phyloP scores from a whole-genome alignment of 2,113 vertebrate genomes.

The Rostratula benghalensis region DNA sequence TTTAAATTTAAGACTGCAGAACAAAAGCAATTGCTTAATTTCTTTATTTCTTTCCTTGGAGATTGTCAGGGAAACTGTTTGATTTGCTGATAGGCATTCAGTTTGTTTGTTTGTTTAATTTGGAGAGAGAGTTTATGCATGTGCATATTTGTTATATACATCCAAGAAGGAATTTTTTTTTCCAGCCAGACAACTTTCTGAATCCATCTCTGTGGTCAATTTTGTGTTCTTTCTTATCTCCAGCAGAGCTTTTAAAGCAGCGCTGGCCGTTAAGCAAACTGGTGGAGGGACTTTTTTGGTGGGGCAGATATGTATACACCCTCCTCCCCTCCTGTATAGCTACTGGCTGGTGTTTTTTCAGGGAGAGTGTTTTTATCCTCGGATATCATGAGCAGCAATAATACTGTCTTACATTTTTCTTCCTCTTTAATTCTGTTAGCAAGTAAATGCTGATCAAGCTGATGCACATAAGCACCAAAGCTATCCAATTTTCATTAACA shows the following conservation, averaged over 20 bases:
- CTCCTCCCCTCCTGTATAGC: fast-evolving
- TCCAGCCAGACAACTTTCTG: background rate
- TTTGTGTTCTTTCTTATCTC: background rate
- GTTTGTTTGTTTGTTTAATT: background rate
- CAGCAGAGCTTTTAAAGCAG: background rate
- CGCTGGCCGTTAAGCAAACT: background rate
- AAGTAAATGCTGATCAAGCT: background rate
- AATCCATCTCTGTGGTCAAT: background rate
- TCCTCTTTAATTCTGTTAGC: background rate
- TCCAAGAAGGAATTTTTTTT: background rate
- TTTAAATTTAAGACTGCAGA: background rate
- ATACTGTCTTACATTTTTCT: background rate
- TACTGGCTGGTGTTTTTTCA: background rate
- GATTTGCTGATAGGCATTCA: background rate
- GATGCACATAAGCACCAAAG: background rate
- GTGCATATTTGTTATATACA: background rate
- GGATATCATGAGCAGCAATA: background rate
- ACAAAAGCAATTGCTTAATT: background rate
- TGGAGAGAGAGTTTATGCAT: background rate
- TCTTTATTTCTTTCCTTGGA: background rate
- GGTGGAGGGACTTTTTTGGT: background rate
- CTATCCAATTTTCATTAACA: background rate
- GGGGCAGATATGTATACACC: too few relatives aligned
- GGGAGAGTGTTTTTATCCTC: background rate
- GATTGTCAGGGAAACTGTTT: background rate